Percentiles rank a stretch among this genome's conserved stretches.
These are phyloP conservation scores for Sylvicola cinctus DNA, from an alignment of 2,888 invertebrate species.

Conservation along the genomic window DNA sequence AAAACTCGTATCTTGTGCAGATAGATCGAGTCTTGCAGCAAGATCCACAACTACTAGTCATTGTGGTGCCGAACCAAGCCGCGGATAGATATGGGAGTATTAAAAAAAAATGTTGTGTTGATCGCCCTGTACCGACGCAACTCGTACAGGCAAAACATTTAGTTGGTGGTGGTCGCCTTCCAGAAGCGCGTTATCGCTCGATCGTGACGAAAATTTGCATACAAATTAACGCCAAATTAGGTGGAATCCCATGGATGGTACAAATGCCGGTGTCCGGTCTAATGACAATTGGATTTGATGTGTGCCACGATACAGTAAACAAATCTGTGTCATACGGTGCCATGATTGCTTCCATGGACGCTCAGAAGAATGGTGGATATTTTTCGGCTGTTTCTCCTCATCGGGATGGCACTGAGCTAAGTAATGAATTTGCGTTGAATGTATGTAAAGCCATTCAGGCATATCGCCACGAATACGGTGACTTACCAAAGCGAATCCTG, in stretches of 20 bases:
- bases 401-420: conserved; percentile 51
- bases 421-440: conserved; percentile 44
- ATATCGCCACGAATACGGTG: conserved; percentile 21
- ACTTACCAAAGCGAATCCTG: conserved; percentile 49
- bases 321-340: conserved; percentile 51
- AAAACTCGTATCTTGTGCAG: no score
- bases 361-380: conserved; percentile 27
- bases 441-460: conserved; percentile 24
- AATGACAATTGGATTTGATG: conserved; percentile 79
- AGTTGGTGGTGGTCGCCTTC: conserved; percentile 20
- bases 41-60: conserved; percentile 38
- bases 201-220: conserved; percentile 84
- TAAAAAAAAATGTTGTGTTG: conserved; percentile 41
- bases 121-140: conserved; percentile 51
- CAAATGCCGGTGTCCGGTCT: conserved; percentile 39
- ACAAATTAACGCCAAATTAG: conserved; percentile 83
- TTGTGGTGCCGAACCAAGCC: conserved; percentile 44
- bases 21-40: no score
- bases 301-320: conserved; percentile 59
- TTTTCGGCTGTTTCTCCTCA: conserved; percentile 56
- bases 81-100: conserved; percentile 33
- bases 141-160: no score
- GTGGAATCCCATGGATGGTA: conserved; percentile 75
- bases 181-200: conserved; percentile 37
- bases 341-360: conserved; percentile 51